Percentiles rank a stretch among this genome's conserved stretches.
Conservation (phyloP, 2,113 vertebrate genomes). For the Aptenodytes forsteri region DNA sequence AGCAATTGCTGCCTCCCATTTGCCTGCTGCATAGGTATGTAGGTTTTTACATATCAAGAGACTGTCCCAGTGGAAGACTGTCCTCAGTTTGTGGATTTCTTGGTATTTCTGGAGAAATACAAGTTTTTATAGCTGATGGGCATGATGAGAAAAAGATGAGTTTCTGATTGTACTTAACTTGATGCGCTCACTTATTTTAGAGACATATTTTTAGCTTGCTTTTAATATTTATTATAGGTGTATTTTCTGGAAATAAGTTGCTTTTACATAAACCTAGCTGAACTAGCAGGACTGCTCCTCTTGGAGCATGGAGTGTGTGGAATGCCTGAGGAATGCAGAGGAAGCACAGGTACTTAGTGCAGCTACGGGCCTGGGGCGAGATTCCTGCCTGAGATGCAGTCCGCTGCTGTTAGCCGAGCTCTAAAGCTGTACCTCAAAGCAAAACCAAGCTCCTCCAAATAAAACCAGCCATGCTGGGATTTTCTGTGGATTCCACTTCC, state of each 20-base stretch:
- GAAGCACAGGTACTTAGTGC: constrained; percentile 14
- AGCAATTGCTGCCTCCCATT: not conserved
- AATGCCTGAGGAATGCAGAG: constrained; percentile 49
- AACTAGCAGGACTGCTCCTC: not conserved
- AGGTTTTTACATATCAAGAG: not conserved
- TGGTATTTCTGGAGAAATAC: not conserved
- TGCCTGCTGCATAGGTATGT: not conserved
- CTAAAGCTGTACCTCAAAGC: not conserved
- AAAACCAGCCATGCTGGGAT: not conserved
- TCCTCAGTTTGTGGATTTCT: not conserved
- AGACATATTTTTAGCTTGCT: not conserved
- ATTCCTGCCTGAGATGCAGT: not conserved
- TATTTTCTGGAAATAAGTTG: not conserved
- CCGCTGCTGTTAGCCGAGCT: not conserved
- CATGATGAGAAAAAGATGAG: not conserved
- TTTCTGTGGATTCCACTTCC: not conserved
- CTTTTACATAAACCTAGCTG: constrained; percentile 11
- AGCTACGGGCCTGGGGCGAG: constrained; percentile 2
- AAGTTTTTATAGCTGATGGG: not conserved
- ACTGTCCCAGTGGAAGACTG: not conserved
- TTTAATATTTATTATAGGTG: not conserved
- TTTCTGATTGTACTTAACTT: not conserved
- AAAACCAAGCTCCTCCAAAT: not conserved
- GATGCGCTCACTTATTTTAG: not conserved
- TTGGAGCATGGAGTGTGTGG: not conserved